A percentile compares a stretch with the other conserved stretches of the same genome.
Conservation (phyloP, 2,113 vertebrate species). For the Sebastes fasciatus region DNA sequence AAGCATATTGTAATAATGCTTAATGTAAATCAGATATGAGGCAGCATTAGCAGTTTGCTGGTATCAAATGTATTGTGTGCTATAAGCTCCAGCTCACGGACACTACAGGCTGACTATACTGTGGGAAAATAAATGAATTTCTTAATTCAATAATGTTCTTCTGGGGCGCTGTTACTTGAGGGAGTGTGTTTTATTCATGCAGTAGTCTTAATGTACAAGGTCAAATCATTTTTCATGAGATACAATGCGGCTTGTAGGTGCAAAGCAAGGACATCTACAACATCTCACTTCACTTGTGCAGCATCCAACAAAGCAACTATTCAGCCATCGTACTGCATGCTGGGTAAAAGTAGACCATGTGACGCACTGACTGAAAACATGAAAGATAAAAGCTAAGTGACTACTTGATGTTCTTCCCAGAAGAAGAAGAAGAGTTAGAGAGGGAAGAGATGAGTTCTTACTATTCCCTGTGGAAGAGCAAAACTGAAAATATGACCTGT, state of each 20-base stretch:
- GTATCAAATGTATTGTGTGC: constrained; percentile 12
- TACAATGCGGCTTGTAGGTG: not conserved
- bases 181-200: not conserved
- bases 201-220: not conserved
- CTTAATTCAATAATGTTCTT: not conserved
- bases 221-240: constrained; percentile 8
- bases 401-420: constrained; percentile 18
- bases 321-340: constrained; percentile 23
- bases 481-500: constrained; percentile 40
- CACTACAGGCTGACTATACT: not conserved
- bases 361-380: constrained; percentile 25
- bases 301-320: constrained; percentile 46
- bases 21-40: constrained; percentile 40
- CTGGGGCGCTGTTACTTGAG: not conserved
- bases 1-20: constrained; percentile 28
- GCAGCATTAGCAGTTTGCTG: constrained; percentile 6
- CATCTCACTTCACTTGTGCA: constrained; percentile 18
- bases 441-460: constrained; percentile 1
- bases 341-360: constrained; percentile 28
- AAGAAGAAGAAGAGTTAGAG: constrained; percentile 24
- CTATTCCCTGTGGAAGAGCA: constrained; percentile 20
- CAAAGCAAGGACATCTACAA: constrained; percentile 7
- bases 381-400: constrained; percentile 26
- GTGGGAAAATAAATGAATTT: constrained; percentile 17
- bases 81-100: not conserved